These are phyloP conservation scores for Riparia riparia DNA, from an alignment of 2,113 vertebrate genomes.

Conservation along the genomic window DNA sequence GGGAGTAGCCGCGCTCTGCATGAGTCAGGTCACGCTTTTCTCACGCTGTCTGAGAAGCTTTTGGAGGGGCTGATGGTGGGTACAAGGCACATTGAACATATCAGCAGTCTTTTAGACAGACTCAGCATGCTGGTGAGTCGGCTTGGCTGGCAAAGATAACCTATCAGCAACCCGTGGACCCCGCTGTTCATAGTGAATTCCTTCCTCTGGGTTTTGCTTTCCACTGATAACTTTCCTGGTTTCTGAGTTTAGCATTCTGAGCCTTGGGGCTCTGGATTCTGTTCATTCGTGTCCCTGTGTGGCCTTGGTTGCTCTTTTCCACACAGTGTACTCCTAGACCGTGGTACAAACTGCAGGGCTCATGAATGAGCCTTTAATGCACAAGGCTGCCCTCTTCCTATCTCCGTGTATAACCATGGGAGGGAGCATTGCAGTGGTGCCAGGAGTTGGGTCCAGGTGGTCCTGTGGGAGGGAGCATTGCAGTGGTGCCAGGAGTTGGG, in stretches of 20 bases:
- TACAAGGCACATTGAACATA: neutral
- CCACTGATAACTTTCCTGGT: neutral
- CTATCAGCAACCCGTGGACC: neutral
- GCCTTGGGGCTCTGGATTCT: neutral
- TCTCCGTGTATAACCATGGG: neutral
- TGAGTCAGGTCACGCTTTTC: conserved; percentile 53
- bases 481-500: neutral
- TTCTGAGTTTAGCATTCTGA: neutral
- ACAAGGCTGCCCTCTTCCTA: neutral
- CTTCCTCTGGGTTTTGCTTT: conserved; percentile 33
- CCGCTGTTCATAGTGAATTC: neutral
- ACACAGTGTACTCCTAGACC: neutral
- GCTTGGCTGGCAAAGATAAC: conserved; percentile 24
- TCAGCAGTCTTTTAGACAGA: neutral
- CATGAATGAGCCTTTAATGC: neutral
- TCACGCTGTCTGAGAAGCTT: conserved; percentile 8
- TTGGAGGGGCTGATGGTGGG: neutral
- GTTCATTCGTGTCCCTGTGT: neutral
- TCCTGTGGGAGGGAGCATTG: neutral
- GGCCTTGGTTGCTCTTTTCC: neutral
- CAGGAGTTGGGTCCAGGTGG: neutral
- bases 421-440: neutral
- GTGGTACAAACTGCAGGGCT: neutral
- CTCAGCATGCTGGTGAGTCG: conserved; percentile 4
- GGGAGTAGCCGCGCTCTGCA: neutral